Base-by-base conservation (phyloP, 2,888 invertebrate species). In the Phortica okadai region DNA sequence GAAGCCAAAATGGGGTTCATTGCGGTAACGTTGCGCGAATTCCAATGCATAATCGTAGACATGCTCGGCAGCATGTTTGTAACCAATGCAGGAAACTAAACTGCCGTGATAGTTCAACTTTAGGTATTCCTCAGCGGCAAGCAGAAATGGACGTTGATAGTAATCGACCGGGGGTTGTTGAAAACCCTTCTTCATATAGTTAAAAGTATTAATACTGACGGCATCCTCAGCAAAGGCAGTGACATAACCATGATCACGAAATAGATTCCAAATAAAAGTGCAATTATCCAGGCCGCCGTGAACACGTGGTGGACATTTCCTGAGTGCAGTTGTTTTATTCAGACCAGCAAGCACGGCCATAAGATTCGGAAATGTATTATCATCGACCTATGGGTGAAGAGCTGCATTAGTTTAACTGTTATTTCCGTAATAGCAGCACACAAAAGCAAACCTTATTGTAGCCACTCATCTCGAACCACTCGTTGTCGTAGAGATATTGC, bases 291-390 rank as follows among this genome's bases (percentile, higher is more conserved):
- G 88, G 54, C 93, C 93, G 88, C 93, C 93, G 73, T 91, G 85
- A 41, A 88, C 88, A 7, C 90, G 91, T 14, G 93, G 93, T 44
- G 92, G 90, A 81, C 93, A 93, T 69, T 92, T 89, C 1, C 90
- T 83, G 70, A 93, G 92, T 14, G 94, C 92, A 16, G 92, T 84
- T 0, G 89, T 82, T 50, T 91, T 89, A 78, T 92, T 93, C 80
- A 93, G 92, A 0, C 97, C 98, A 0, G 95, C 94, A 14, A 96
- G 92, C 66, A 96, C 93, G 0, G 97, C 96, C 93, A 97, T 95
- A 73, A 98, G 91, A 91, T 98, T 98, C 0, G 98, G 97, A 88
- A 96, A 97, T 0, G 97, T 98, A 86, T 98, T 98, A 87, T 97
- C 97, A 7, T 94, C 97, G 79, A 96, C 94, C 94, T 96, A 88